Percentiles rank a stretch among this genome's conserved stretches.
These are phyloP conservation scores for Agelas oroides DNA, from an alignment of 37 sponge, comb jelly and placozoan genomes.

Conservation along the genomic window DNA sequence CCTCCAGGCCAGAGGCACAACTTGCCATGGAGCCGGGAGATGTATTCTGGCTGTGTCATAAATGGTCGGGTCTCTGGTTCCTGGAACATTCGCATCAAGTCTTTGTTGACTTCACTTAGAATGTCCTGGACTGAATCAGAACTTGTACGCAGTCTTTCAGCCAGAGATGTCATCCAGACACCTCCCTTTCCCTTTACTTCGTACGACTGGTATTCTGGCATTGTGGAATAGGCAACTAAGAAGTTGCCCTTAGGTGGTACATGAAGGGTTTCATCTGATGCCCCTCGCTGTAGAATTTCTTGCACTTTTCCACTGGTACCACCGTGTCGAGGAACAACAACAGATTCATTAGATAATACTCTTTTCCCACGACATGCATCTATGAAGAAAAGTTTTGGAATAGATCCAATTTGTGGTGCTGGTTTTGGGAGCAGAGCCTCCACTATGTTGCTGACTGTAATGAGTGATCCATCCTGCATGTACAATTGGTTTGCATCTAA, in stretches of 20 bases:
- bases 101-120: constrained; percentile 18
- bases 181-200: constrained; percentile 31
- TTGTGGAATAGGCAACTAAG: constrained; percentile 40
- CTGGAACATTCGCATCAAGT: not conserved
- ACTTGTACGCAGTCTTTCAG: not conserved
- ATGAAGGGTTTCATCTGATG: not conserved
- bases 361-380: constrained; percentile 27
- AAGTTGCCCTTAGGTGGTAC: constrained; percentile 42
- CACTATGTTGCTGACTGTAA: not conserved
- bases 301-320: not conserved
- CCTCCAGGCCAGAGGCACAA: not conserved
- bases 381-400: constrained; percentile 23
- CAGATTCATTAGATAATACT: not conserved
- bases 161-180: constrained; percentile 38
- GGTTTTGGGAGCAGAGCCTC: not conserved
- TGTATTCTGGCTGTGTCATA: constrained; percentile 10
- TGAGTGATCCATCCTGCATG: constrained; percentile 5
- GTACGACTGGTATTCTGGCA: constrained; percentile 11
- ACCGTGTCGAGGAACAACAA: not conserved
- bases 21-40: not conserved
- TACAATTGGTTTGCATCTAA: constrained; percentile 1
- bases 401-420: not conserved
- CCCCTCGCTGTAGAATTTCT: not conserved
- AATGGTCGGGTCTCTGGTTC: not conserved
- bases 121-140: not conserved